Evolutionary conservation across 2,888 invertebrate genomes (phyloP).

Genomic region (Sinodicranocentrus sp.): DNA sequence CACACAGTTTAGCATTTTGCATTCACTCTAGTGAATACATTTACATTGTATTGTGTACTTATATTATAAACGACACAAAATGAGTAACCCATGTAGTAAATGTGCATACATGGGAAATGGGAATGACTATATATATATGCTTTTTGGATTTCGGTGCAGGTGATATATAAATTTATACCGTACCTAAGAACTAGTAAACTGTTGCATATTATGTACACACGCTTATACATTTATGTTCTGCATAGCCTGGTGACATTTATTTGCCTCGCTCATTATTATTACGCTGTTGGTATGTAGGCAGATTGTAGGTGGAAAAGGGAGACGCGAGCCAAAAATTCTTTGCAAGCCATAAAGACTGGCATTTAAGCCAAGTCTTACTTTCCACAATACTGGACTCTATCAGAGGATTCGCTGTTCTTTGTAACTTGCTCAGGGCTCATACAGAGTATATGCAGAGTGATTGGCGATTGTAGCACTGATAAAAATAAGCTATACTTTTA

Average conservation of each 20-base stretch:
- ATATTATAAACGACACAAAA: too few species aligned
- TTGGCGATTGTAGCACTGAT: neutral
- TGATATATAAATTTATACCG: neutral
- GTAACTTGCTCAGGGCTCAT: too few species aligned
- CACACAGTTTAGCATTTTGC: too few species aligned
- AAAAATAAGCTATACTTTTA: conserved; percentile 4
- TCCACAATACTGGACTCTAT: neutral
- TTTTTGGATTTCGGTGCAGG: neutral
- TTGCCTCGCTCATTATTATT: conserved; percentile 24
- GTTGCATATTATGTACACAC: conserved; percentile 23
- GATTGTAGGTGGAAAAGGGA: neutral
- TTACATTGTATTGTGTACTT: too few species aligned
- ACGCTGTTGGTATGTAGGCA: neutral
- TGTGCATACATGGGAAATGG: too few species aligned
- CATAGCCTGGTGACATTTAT: conserved; percentile 30
- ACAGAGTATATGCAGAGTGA: too few species aligned
- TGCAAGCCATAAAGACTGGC: conserved; percentile 14
- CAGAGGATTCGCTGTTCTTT: too few species aligned
- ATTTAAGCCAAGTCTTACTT: neutral
- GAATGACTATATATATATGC: too few species aligned
- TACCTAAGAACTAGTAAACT: conserved; percentile 15
- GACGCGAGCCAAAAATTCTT: conserved; percentile 1
- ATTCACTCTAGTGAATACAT: too few species aligned
- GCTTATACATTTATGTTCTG: neutral
- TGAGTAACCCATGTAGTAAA: too few species aligned